These are phyloP conservation scores for Penaeus monodon DNA, from an alignment of 2,888 invertebrate species.

Conservation along the genomic window DNA sequence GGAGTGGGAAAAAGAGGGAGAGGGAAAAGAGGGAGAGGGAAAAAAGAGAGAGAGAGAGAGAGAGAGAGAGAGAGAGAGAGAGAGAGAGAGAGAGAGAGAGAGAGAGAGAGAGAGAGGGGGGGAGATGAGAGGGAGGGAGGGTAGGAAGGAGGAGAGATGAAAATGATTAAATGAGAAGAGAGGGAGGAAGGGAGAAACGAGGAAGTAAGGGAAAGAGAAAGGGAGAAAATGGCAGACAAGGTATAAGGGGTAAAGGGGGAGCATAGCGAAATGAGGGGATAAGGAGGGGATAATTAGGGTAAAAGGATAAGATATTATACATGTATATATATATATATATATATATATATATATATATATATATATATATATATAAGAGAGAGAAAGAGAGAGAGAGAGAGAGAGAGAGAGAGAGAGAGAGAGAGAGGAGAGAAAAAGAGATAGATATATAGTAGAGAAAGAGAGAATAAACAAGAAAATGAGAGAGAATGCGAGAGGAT, in stretches of 20 bases:
- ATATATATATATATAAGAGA: background rate
- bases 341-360: too few relatives aligned
- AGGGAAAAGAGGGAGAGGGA: background rate
- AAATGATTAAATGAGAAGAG: background rate
- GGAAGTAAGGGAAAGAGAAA: background rate
- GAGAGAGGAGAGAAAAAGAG: background rate
- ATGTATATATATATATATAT: too few relatives aligned
- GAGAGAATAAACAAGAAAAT: background rate
- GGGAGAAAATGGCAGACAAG: background rate
- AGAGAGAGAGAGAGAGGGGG: too few relatives aligned
- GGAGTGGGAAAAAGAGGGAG: background rate
- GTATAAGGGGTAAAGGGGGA: too few relatives aligned
- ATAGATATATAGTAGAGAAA: background rate
- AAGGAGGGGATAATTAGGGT: background rate
- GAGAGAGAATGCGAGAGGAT: too few relatives aligned
- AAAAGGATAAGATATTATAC: too few relatives aligned
- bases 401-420: background rate
- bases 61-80: too few relatives aligned
- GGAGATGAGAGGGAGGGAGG: background rate
- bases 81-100: background rate
- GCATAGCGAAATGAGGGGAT: background rate
- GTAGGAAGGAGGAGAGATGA: too few relatives aligned
- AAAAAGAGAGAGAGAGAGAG: background rate
- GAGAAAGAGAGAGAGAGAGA: background rate
- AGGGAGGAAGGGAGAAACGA: background rate